Conservation (phyloP, 2,113 vertebrate species). For the Leucopsar rothschildi region DNA sequence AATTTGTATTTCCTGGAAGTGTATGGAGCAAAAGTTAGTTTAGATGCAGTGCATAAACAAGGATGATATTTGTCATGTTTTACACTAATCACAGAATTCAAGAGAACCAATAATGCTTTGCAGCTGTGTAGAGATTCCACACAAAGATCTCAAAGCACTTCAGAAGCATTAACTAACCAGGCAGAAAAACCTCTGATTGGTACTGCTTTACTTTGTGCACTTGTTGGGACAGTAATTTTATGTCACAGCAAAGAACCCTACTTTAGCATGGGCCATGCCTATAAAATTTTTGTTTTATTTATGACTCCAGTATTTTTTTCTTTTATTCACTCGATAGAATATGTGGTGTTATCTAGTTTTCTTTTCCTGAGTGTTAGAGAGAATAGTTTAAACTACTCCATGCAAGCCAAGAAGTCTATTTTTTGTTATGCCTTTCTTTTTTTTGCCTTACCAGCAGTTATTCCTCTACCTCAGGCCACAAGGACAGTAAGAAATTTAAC, state of each 20-base stretch:
- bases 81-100: slow-evolving; percentile 33
- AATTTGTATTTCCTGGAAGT: slow-evolving; percentile 49
- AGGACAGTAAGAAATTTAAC: neutral
- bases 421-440: neutral
- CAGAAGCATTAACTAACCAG: slow-evolving; percentile 20
- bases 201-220: neutral
- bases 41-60: slow-evolving; percentile 51
- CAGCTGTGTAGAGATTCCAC: slow-evolving; percentile 32
- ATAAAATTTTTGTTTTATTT: neutral
- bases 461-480: neutral
- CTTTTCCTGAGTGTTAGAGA: neutral
- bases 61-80: slow-evolving; percentile 35
- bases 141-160: slow-evolving; percentile 31
- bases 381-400: neutral
- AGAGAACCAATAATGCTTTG: slow-evolving; percentile 42
- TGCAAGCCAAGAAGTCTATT: neutral
- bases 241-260: neutral
- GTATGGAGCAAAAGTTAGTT: slow-evolving; percentile 16
- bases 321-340: neutral
- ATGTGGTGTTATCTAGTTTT: neutral
- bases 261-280: neutral
- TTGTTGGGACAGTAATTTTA: neutral
- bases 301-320: neutral
- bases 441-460: neutral
- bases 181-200: neutral